Conservation (phyloP, 2,888 invertebrate genomes). For the Tenodera sinensis region DNA sequence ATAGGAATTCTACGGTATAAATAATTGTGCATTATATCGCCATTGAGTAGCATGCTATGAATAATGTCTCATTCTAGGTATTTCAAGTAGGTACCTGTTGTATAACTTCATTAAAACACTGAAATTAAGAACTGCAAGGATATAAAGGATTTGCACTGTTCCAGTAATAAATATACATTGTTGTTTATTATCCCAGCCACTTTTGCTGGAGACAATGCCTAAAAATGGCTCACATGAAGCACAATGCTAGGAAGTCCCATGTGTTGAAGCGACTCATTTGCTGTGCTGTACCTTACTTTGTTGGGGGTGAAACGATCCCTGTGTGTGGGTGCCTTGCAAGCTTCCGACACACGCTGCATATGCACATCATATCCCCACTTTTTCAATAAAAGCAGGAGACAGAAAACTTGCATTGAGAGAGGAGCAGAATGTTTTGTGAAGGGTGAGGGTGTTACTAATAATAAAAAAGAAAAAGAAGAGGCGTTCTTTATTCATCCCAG, state of each 20-base stretch:
- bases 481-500: conserved; percentile 13
- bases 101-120: too few relatives aligned
- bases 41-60: too few relatives aligned
- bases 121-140: too few relatives aligned
- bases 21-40: too few relatives aligned
- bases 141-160: too few relatives aligned
- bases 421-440: background rate
- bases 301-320: background rate
- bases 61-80: too few relatives aligned
- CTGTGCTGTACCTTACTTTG: background rate
- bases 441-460: conserved; percentile 1
- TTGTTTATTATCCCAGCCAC: too few relatives aligned
- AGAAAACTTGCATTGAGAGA: background rate
- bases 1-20: too few relatives aligned
- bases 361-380: conserved; percentile 6
- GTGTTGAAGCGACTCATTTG: background rate
- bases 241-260: background rate
- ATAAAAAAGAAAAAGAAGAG: background rate
- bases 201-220: too few relatives aligned
- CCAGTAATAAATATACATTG: too few relatives aligned
- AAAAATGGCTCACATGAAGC: too few relatives aligned
- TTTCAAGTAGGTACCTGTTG: too few relatives aligned
- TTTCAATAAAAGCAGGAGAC: background rate
- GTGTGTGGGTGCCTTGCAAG: background rate
- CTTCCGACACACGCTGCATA: background rate